Conservation (phyloP, 2,888 invertebrate genomes). For the Mythimna ferrago region DNA sequence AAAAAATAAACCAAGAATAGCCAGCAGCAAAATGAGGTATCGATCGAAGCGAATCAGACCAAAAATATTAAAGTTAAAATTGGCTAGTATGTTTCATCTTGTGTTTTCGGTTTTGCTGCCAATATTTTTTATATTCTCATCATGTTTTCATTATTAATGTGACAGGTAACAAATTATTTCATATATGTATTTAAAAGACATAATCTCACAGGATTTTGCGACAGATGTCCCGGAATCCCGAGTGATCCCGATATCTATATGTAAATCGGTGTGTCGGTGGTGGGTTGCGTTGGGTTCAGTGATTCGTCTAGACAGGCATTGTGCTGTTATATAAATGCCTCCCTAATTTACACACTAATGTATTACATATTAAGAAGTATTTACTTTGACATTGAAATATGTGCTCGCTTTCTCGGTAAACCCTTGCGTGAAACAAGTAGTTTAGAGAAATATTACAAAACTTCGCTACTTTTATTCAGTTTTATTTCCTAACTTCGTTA, state of each 20-base stretch:
- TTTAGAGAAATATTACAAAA: slow-evolving; percentile 11
- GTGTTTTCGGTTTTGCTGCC: background rate
- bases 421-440: background rate
- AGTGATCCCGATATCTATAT: slow-evolving; percentile 56
- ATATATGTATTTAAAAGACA: slow-evolving; percentile 29
- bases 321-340: slow-evolving; percentile 57
- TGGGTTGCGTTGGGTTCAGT: slow-evolving; percentile 50
- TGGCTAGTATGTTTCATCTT: background rate
- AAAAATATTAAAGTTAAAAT: background rate
- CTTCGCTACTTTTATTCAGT: slow-evolving; percentile 1
- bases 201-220: slow-evolving; percentile 30
- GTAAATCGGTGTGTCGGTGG: slow-evolving; percentile 63
- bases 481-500: slow-evolving; percentile 21
- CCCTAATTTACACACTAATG: slow-evolving; percentile 48
- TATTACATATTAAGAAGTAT: slow-evolving; percentile 32
- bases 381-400: slow-evolving; percentile 36
- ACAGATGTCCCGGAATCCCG: slow-evolving; percentile 40
- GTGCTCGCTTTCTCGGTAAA: slow-evolving; percentile 9
- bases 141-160: slow-evolving; percentile 9
- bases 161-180: slow-evolving; percentile 14
- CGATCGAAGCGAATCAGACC: background rate
- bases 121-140: background rate
- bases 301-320: slow-evolving; percentile 69
- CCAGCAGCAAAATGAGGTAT: slow-evolving; percentile 1
- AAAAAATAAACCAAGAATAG: background rate